Evolutionary conservation across 2,797 vertebrate genomes (phyloP).

Genomic region (Lagocephalus sceleratus): DNA sequence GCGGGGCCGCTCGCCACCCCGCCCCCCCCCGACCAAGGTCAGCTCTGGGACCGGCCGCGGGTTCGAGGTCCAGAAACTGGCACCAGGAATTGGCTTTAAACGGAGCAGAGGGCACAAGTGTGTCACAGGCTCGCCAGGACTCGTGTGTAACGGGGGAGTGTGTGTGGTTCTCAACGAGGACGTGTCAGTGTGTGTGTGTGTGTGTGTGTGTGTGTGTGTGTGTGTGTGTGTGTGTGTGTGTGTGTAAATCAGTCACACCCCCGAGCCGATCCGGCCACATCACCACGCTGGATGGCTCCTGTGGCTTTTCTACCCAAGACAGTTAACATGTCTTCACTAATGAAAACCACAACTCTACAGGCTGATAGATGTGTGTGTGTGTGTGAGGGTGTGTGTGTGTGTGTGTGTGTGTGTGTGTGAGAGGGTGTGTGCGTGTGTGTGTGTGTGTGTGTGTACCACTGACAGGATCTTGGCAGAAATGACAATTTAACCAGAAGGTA

Average conservation of each 20-base stretch:
- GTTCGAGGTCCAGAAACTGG: too few relatives aligned
- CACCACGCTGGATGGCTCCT: conserved; percentile 50
- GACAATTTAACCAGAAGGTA: conserved; percentile 11
- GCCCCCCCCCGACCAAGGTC: conserved; percentile 19
- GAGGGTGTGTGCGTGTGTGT: conserved; percentile 2
- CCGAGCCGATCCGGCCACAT: conserved; percentile 49
- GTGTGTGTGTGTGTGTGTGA: conserved; percentile 12
- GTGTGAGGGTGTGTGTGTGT: conserved; percentile 9
- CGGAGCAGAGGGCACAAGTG: conserved; percentile 33
- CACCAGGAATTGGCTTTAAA: too few relatives aligned
- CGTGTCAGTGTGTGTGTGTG: conserved; percentile 46
- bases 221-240: conserved; percentile 49
- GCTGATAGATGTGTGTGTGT: conserved; percentile 24
- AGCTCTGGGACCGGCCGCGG: too few relatives aligned
- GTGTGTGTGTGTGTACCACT: too few relatives aligned
- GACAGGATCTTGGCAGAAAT: conserved; percentile 19
- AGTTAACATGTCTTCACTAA: conserved; percentile 47
- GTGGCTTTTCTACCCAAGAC: conserved; percentile 44
- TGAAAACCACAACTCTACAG: conserved; percentile 48
- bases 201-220: too few relatives aligned
- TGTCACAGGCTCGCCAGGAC: conserved; percentile 20
- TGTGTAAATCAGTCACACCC: conserved; percentile 43
- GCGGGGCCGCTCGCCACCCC: too few relatives aligned
- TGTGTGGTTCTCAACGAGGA: conserved; percentile 21
- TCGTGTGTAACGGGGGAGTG: conserved; percentile 19